phyloP scores from a whole-genome alignment of 2,888 invertebrate species.

The Thalpophila matura region DNA sequence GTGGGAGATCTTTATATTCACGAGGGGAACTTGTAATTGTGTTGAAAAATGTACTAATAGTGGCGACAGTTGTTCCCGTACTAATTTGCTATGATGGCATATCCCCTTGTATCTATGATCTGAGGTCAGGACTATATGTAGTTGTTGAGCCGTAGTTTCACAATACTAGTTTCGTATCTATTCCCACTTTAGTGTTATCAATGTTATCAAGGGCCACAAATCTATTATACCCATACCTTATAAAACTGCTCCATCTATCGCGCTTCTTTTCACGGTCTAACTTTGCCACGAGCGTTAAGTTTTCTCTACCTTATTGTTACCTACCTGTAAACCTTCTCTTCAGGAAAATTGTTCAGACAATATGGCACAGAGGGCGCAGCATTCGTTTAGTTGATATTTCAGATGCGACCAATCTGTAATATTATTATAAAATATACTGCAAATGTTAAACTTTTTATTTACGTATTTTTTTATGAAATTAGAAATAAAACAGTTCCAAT shows the following conservation, averaged over 20 bases:
- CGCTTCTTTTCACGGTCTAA: neutral
- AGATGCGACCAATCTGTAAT: neutral
- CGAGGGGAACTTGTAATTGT: too few relatives aligned
- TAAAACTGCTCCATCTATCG: constrained; percentile 32
- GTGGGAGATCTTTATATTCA: too few relatives aligned
- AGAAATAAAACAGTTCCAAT: constrained; percentile 25
- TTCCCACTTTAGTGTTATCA: too few relatives aligned
- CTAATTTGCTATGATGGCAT: too few relatives aligned
- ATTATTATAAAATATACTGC: neutral
- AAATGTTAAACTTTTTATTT: neutral
- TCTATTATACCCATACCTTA: too few relatives aligned
- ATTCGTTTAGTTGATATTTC: neutral
- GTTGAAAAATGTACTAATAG: too few relatives aligned
- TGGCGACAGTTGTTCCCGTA: too few relatives aligned
- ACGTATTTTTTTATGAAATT: neutral
- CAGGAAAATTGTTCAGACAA: neutral
- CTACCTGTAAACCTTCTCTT: neutral
- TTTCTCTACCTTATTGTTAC: neutral
- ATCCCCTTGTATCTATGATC: too few relatives aligned
- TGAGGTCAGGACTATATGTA: too few relatives aligned
- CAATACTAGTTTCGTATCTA: too few relatives aligned
- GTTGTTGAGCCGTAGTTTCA: too few relatives aligned
- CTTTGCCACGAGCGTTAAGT: neutral
- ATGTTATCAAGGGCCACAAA: too few relatives aligned
- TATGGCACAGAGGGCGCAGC: constrained; percentile 40